Evolutionary conservation across 1,140 invertebrate species (phyloP), one percentile per base, ranked within the genome.

Genomic region (Macrosteles quadrilineatus): DNA sequence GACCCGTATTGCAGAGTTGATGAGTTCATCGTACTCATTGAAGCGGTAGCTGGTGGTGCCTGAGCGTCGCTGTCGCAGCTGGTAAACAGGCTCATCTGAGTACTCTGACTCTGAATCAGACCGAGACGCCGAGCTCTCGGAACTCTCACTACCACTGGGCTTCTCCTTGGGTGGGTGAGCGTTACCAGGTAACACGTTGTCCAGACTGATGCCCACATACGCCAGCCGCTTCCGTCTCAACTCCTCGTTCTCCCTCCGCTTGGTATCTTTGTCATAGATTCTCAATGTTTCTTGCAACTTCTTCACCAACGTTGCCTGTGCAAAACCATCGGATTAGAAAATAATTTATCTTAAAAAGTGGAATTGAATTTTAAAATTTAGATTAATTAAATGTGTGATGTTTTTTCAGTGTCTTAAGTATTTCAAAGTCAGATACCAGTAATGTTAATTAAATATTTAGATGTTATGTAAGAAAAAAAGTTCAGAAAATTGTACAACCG

Each of bases 21-120:
- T 98, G 74, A 98, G 87, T 19, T 96, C 91, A 80, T 98, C 96
- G 80, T 94, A 98, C 78, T 97, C 95, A 77, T 95, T 94, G 73
- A 96, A 92, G 64, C 87, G 86, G 75, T 96, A 95, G 74, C 89
- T 96, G 53, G 94, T 88, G 23, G 91, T 89, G 57, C 87, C 84
- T 75, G 87, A 85, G 14, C 89, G 82, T 21, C 93, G 83, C 76
- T 91, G 90, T 6, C 92, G 84, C 72, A 95, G 80, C 73, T 93
- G 88, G 81, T 95, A 94, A 68, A 94, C 90, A 0, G 91, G 91
- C 73, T 91, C 92, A 19, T 80, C 76, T 32, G 76, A 76, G 40
- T 66, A 70, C 47, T 70, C 66, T 11, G 69, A 72, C 1, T 67
- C 68, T 17, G 75, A 77, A 23, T 81, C 68, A 4, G 55, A 55